Evolutionary conservation across 2,888 invertebrate species (phyloP), one percentile per base, ranked within the genome.

Genomic region (Panopea generosa): DNA sequence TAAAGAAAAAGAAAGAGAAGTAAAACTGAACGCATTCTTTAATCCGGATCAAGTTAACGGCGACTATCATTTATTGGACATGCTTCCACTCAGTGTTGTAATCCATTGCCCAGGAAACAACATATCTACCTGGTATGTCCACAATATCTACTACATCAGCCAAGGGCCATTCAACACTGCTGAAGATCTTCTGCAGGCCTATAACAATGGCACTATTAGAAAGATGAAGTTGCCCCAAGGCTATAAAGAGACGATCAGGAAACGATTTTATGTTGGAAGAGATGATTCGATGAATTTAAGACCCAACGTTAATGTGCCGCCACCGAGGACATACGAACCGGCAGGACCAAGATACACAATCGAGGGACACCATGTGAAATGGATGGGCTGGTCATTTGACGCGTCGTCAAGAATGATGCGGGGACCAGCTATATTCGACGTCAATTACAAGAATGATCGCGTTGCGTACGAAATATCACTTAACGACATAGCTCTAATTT

Each of bases 401-500:
- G 68, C 85, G 24, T 60, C 73, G n/a, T 67, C 78, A 29, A 57
- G 72, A 26, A 71, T 82, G 47, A 76, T 78, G 45, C 62, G 77
- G 33, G 86, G 86, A 2, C 70, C 77, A 9, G 57, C 67, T 3
- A 40, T 85, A 2, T 78, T 65, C 57, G 76, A 84, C 59, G 65
- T 85, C 2, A 74, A 74, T 45, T 87, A 83, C 68, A 53, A 71
- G n/a, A 72, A 68, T n/a, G 79, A 86, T 18, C 38, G 83, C 18
- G 70, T 87, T 20, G 67, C 82, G 7, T 87, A 87, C 63, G 87
- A 87, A 52, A 81, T 85, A n/a, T 70, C 85, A 18, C 57, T 86
- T 24, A 83, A 80, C 43, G 86, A 87, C 24, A 66, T 85, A 11
- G 66, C 43, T 0, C 52, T 83, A 6, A 52, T 83, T 16, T 86